Percentiles rank a stretch among this genome's conserved stretches.
Evolutionary conservation across 2,888 invertebrate species (phyloP).

Genomic region (Brachyopa scutellaris): DNA sequence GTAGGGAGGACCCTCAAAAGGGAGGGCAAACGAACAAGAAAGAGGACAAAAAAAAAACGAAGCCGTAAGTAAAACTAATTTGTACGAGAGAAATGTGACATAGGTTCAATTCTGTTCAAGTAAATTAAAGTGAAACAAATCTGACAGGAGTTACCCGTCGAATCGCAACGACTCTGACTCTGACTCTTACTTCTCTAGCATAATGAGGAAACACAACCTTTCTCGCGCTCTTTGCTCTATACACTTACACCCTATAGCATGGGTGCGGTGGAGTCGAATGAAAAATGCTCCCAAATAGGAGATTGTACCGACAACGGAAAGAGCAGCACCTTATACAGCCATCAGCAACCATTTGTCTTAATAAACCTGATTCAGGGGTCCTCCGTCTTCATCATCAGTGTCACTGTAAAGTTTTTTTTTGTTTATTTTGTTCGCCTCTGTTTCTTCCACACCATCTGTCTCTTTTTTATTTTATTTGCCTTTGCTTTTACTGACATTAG

Average conservation of each 20-base stretch:
- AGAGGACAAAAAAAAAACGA: constrained; percentile 21
- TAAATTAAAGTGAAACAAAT: constrained; percentile 70
- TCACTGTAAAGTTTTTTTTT: constrained; percentile 44
- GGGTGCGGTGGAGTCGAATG: neutral
- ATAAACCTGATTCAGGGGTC: constrained; percentile 74
- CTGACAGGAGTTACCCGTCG: constrained; percentile 55
- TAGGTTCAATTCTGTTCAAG: constrained; percentile 67
- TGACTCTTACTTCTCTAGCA: constrained; percentile 43
- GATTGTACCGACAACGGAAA: constrained; percentile 12
- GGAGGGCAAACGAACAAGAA: constrained; percentile 11
- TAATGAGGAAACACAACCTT: constrained; percentile 62
- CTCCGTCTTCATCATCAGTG: constrained; percentile 73
- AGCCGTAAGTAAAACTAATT: constrained; percentile 66
- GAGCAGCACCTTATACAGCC: constrained; percentile 62
- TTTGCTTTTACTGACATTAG: constrained; percentile 15
- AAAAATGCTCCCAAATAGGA: constrained; percentile 21
- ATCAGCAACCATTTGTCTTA: constrained; percentile 74
- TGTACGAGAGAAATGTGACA: constrained; percentile 60
- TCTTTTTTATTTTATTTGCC: constrained; percentile 13
- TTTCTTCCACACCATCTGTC: constrained; percentile 18
- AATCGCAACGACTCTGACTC: constrained; percentile 37
- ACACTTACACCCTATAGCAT: constrained; percentile 11
- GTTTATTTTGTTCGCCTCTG: neutral
- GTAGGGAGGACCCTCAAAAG: neutral
- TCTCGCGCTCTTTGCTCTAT: constrained; percentile 31